Base-by-base conservation (phyloP, 2,797 vertebrate genomes). In the Diplodus puntazzo region DNA sequence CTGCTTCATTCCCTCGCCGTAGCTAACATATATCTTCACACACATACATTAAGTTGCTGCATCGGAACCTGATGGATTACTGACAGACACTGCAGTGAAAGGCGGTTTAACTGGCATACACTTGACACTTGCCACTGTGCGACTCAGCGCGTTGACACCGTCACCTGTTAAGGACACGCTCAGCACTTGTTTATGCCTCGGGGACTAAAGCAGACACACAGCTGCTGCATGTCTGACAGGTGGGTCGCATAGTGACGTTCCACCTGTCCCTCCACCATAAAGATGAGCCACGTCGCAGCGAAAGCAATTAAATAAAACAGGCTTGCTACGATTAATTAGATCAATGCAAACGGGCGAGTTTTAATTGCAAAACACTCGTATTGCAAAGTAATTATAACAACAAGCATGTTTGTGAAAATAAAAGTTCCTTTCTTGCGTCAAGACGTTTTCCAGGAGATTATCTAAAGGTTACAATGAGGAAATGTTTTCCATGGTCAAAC, bases 121-220 rank as follows among this genome's bases (percentile, higher is more conserved):
- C 77, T 89, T 85, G 73, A 87, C 86, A 85, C 82, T 84, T 63
- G 65, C 69, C 83, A 73, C 57, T 30, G 57, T 62, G 52, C 50
- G 53, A 81, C 52, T 90, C 86, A 84, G 88, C 78, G 52, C 69
- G 83, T 70, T 67, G n/a, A 85, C 75, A 70, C 61, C 59, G 73
- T 88, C 92, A 94, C 85, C 92, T 94, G 92, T 94, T 88, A 12
- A 73, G 30, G 71, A 75, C 80, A 83, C 74, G 76, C 75, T 81
- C 66, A 66, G 54, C 70, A 65, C 74, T 75, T 68, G 61, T 89
- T 81, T 69, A 76, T 84, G 88, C 71, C 78, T 69, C 53, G 14
- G 43, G 54, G 80, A 87, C 86, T 50, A 54, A 84, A 81, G 73
- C 81, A 82, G 76, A 92, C 65, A 61, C 79, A 70, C 87, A 93